Conservation (phyloP, 2,797 vertebrate species). For the Selene dorsalis region DNA sequence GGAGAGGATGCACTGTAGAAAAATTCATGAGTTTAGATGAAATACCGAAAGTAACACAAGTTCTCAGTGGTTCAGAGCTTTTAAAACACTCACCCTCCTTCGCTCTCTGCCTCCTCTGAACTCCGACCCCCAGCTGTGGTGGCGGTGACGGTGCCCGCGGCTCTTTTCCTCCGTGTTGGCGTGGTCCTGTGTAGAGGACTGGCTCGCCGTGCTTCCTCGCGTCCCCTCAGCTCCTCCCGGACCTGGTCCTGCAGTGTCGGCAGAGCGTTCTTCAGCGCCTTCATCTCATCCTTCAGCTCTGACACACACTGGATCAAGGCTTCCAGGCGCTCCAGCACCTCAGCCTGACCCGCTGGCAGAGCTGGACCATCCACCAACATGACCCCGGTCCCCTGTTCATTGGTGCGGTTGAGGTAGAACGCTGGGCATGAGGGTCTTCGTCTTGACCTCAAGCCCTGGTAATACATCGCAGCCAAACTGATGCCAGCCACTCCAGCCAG, state of each 20-base stretch:
- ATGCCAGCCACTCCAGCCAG: slow-evolving; percentile 92
- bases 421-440: slow-evolving; percentile 51
- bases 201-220: slow-evolving; percentile 62
- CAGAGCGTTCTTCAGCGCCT: slow-evolving; percentile 88
- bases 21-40: background rate
- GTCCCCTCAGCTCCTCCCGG: slow-evolving; percentile 85
- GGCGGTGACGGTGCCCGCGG: slow-evolving; percentile 34
- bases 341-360: slow-evolving; percentile 84
- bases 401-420: slow-evolving; percentile 36
- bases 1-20: no score
- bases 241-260: slow-evolving; percentile 90
- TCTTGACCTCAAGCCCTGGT: slow-evolving; percentile 69
- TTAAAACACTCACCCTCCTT: slow-evolving; percentile 83
- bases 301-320: slow-evolving; percentile 90
- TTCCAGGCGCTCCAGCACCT: slow-evolving; percentile 91
- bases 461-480: slow-evolving; percentile 87
- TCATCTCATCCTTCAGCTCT: slow-evolving; percentile 93
- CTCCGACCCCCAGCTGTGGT: slow-evolving; percentile 72
- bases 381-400: slow-evolving; percentile 45
- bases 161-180: slow-evolving; percentile 85
- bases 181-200: slow-evolving; percentile 85
- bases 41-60: background rate
- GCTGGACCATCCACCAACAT: slow-evolving; percentile 65
- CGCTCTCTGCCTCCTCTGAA: slow-evolving; percentile 87
- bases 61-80: background rate